These are phyloP conservation scores for Macrochelys suwanniensis DNA, from an alignment of 2,797 vertebrate genomes.

Conservation along the genomic window DNA sequence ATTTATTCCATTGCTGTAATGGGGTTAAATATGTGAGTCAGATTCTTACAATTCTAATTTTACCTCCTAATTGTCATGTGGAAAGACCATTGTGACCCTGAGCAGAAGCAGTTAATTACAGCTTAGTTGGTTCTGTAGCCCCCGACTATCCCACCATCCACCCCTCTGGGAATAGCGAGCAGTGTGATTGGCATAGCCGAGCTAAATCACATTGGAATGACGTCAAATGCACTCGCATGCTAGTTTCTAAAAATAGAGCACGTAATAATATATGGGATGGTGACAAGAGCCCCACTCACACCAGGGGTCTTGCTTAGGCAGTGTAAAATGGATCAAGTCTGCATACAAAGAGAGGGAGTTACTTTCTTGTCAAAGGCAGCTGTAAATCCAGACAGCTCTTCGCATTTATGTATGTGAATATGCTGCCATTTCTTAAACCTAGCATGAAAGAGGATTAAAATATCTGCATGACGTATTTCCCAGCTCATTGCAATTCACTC, in stretches of 20 bases:
- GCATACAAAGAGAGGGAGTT: background rate
- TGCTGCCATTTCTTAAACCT: background rate
- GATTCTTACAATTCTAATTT: background rate
- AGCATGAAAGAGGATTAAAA: slow-evolving; percentile 68
- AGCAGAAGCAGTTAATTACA: slow-evolving; percentile 15
- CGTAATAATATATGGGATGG: slow-evolving; percentile 35
- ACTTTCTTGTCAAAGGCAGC: slow-evolving; percentile 37
- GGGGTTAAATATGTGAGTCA: background rate
- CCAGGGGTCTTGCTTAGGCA: background rate
- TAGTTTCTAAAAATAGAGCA: slow-evolving; percentile 69
- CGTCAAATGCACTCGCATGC: slow-evolving; percentile 70
- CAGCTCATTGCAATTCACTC: slow-evolving; percentile 52
- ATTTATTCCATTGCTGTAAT: background rate
- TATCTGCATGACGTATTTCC: slow-evolving; percentile 64
- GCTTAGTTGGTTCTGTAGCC: slow-evolving; percentile 26
- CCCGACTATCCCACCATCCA: background rate
- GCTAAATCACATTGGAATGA: slow-evolving; percentile 56
- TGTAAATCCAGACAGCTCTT: slow-evolving; percentile 15
- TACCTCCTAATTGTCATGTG: background rate
- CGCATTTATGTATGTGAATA: slow-evolving; percentile 49
- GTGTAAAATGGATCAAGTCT: background rate
- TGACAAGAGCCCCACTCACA: background rate
- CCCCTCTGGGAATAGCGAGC: slow-evolving; percentile 32
- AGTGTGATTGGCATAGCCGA: slow-evolving; percentile 45
- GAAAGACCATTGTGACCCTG: background rate